Evolutionary conservation across 2,797 vertebrate genomes (phyloP), one percentile per base, ranked within the genome.

Genomic region (Poeciliopsis infans): DNA sequence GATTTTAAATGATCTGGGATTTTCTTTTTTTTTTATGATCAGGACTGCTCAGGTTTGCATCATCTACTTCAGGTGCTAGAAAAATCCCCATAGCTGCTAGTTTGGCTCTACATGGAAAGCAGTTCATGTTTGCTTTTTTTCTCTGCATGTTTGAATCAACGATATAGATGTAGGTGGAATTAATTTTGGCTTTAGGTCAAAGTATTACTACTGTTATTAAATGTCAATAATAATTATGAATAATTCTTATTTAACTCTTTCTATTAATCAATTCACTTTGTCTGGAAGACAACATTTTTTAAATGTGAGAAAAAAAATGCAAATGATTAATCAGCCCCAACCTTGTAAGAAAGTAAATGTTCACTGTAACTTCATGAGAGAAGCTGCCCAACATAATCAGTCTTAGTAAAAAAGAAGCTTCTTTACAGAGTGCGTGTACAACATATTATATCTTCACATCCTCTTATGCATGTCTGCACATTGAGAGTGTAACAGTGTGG

Each of bases 371-470:
- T 82, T 91, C 89, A 79, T 71, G 72, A 81, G 81, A 78, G 82
- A 89, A 84, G 83, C 78, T 88, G 89, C 83, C 91, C 90, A 90
- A 91, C 79, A 88, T 88, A 89, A 82, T 90, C 85, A 89, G 77
- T 89, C 86, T 89, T 83, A 84, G 86, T 89, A 85, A 86, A 91
- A 84, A 85, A 76, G 78, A 80, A 85, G 80, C 87, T 57, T 31
- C 72, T 31, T 39, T 39, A 5, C 41, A 80, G 5, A 59, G 51
- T 77, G 72, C 86, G 85, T 72, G 70, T 59, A n/a, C 10, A 55
- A 59, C 77, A 49, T 55, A 51, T 75, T 78, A 74, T 18, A 77
- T 77, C 55, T 79, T 76, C 76, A 68, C 83, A 83, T 79, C 79
- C 77, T 77, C 73, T 76, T 74, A 79, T 82, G 79, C 77, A 66